phyloP scores from a whole-genome alignment of 1,140 invertebrate genomes.

The Neodiprion lecontei region DNA sequence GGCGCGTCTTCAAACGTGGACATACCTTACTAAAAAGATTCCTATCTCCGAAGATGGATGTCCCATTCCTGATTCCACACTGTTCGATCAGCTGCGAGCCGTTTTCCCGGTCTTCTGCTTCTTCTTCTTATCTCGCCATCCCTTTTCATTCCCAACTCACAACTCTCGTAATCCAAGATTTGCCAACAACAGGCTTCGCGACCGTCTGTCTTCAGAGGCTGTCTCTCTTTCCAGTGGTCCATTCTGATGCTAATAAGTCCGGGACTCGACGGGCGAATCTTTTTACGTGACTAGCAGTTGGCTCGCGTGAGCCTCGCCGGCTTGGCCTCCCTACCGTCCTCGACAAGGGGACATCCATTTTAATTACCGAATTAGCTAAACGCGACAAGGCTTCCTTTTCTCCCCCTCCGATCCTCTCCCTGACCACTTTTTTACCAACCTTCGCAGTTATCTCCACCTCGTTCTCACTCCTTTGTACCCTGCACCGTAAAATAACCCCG shows the following conservation, averaged over 20 bases:
- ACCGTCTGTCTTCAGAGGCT: constrained; percentile 6
- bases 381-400: constrained; percentile 1
- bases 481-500: too few relatives aligned
- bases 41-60: too few relatives aligned
- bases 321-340: constrained; percentile 23
- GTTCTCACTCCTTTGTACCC: not conserved
- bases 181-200: constrained; percentile 13
- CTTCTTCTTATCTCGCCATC: constrained; percentile 17
- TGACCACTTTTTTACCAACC: not conserved
- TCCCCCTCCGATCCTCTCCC: not conserved
- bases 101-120: constrained; percentile 9
- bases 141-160: constrained; percentile 10
- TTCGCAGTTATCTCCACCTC: not conserved
- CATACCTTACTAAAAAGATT: too few relatives aligned
- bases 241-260: constrained; percentile 25
- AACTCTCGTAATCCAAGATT: not conserved
- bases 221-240: too few relatives aligned
- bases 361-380: constrained; percentile 45
- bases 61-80: too few relatives aligned
- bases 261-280: not conserved
- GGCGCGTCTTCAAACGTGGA: too few relatives aligned
- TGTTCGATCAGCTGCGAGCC: too few relatives aligned
- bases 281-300: constrained; percentile 22
- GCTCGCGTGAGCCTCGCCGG: not conserved
- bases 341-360: constrained; percentile 34